A percentile compares a stretch with the other conserved stretches of the same genome.
Conservation (phyloP, 2,113 vertebrate genomes). For the Litocranius walleri region DNA sequence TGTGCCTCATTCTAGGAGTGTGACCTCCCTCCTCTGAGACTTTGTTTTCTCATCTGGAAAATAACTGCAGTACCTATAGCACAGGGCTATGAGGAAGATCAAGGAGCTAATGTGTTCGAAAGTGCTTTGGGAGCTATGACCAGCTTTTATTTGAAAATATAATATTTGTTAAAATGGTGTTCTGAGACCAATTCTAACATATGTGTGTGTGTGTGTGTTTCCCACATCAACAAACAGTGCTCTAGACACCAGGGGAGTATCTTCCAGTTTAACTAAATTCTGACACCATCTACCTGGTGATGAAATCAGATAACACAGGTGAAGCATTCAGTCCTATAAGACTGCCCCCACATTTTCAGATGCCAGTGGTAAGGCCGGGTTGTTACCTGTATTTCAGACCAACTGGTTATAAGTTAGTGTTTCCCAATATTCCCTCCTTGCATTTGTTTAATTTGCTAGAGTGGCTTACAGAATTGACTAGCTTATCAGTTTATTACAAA, state of each 20-base stretch:
- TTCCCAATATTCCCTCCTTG: background rate
- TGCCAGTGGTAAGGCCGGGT: background rate
- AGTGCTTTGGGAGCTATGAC: background rate
- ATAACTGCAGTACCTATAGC: background rate
- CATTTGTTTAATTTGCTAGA: background rate
- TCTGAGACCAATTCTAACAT: fast-evolving
- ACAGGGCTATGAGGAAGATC: background rate
- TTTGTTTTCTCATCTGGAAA: background rate
- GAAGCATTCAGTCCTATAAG: background rate
- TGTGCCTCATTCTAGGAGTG: background rate
- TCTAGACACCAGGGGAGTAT: background rate
- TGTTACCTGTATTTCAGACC: background rate
- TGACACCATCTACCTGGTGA: background rate
- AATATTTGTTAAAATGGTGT: background rate
- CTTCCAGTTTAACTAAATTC: background rate
- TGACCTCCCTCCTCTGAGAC: background rate
- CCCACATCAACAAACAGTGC: background rate
- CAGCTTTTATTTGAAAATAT: background rate
- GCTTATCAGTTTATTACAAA: background rate
- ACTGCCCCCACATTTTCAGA: background rate
- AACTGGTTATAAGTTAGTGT: background rate
- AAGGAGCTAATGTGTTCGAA: background rate
- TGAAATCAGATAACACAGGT: background rate
- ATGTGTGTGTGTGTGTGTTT: background rate
- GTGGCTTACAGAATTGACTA: background rate